Base-by-base conservation (phyloP, 2,888 invertebrate genomes). In the Meiosimyza decipiens region DNA sequence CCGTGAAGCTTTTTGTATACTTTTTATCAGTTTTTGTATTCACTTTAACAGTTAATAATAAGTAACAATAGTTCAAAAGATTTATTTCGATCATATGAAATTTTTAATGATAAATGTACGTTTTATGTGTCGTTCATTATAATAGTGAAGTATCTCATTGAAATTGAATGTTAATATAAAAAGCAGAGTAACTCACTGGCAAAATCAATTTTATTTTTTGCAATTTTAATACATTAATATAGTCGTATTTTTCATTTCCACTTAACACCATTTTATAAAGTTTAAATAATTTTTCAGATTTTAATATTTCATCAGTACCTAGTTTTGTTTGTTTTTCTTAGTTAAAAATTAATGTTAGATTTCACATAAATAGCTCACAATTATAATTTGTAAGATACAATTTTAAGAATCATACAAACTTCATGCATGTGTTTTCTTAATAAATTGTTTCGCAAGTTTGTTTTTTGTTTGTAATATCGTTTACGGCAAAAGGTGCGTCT, bases 401-500 rank as follows among this genome's bases (percentile, higher is more conserved):
- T 47, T 64, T 64, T 51, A 64, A 33, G 50, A 64, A 64, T 64
- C 50, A 64, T 64, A 64, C 49, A 64, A 64, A 28, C 18, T 64
- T 18, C 33, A 60, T 50, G 59, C 60, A 50, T 55, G 40, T 13
- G 40, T 52, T 47, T 52, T 47, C 18, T 62, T 52, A 9, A 6
- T 16, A 62, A 18, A 22, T 57, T 47, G 7, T 33, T 33, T 33
- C 33, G 33, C 33, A 33, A 33, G 3, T 40, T 55, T 57, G 11
- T 50, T 62, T 54, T n/a, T 50, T 57, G n/a, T 33, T 62, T 62
- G 52, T 11, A 69, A 65, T 81, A 52, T 85, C 85, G 78, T 89
- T 88, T 0, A 88, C 88, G 16, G 86, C 84, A 11, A 82, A 80
- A 1, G 89, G 87, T 72, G 89, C 88, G 52, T 88, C 86, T 78